Evolutionary conservation across 2,113 vertebrate genomes (phyloP), one percentile per base, ranked within the genome.

Genomic region (Callospermophilus lateralis): DNA sequence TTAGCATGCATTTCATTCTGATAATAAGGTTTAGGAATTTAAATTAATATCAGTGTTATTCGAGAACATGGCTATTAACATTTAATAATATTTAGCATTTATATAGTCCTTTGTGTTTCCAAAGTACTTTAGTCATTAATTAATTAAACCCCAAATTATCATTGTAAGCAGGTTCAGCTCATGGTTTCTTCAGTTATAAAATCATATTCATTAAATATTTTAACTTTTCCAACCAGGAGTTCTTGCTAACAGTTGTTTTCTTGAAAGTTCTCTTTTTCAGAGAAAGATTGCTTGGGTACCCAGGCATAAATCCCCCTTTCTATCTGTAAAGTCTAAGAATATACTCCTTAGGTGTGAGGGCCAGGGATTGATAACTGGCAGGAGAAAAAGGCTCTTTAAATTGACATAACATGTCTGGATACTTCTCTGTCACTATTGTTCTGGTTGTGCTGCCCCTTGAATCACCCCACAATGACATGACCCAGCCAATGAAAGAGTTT

Each of bases 11-110:
- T 98, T 97, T 97, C 84, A 90, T 96, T 97, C 96, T 96, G 96
- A 97, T 98, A 98, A 98, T 97, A 98, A 97, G 97, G 97, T 97
- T 98, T 97, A 97, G 96, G 96, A 97, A 98, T 98, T 98, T 97
- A 98, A 98, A 98, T 98, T 97, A 98, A 98, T 98, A 97, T 97
- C 95, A 97, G 88, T 96, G 96, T 98, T 98, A 96, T 97, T 98
- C 3, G 53, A 97, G 96, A 97, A 98, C 97, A 97, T 80, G 96
- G 95, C 96, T 97, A 98, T 98, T 98, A 98, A 97, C 98, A 98
- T 98, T 98, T 98, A 98, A 98, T 97, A 98, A 96, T 98, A 97
- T 98, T 98, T 98, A 98, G 97, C 98, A 98, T 98, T 98, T 98
- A 98, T 97, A 97, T 74, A 96, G 97, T 91, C 96, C 96, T 98